These are phyloP conservation scores for Leucoma salicis DNA, from an alignment of 2,888 invertebrate genomes.

Conservation along the genomic window DNA sequence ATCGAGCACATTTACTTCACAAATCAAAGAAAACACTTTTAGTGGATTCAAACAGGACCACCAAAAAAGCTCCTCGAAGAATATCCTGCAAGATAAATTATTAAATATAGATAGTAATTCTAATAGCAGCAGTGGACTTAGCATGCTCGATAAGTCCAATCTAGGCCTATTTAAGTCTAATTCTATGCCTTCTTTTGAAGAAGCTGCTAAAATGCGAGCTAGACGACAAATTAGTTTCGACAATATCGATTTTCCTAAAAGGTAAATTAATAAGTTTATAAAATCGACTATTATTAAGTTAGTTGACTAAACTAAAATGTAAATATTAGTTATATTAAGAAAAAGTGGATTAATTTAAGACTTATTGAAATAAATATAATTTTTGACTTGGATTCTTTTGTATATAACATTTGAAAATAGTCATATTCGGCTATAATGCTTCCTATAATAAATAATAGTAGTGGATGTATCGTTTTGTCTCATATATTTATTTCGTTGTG, in stretches of 20 bases:
- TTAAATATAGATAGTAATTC: slow-evolving; percentile 70
- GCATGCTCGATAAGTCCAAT: slow-evolving; percentile 54
- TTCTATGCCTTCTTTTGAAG: slow-evolving; percentile 73
- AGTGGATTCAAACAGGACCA: slow-evolving; percentile 52
- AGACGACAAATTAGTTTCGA: slow-evolving; percentile 84
- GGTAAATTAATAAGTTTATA: slow-evolving; percentile 40
- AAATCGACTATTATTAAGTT: slow-evolving; percentile 4
- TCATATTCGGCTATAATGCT: background rate
- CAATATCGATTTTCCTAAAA: slow-evolving; percentile 73
- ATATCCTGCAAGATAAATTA: slow-evolving; percentile 73
- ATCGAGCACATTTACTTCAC: slow-evolving; percentile 47
- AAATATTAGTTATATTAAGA: slow-evolving; percentile 29
- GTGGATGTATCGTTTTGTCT: slow-evolving; percentile 42
- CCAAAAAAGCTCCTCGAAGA: slow-evolving; percentile 59
- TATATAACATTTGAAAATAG: background rate
- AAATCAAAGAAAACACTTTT: slow-evolving; percentile 72
- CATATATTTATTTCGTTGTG: slow-evolving; percentile 58
- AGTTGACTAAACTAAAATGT: slow-evolving; percentile 14
- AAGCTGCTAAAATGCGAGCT: slow-evolving; percentile 76
- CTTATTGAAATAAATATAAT: background rate
- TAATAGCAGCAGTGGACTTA: slow-evolving; percentile 59
- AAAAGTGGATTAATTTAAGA: background rate
- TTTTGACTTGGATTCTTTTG: background rate
- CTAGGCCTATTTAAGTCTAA: slow-evolving; percentile 63
- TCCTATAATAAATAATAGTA: too few relatives aligned